Evolutionary conservation across 2,797 vertebrate genomes (phyloP).

Genomic region (Lacerta bilineata): DNA sequence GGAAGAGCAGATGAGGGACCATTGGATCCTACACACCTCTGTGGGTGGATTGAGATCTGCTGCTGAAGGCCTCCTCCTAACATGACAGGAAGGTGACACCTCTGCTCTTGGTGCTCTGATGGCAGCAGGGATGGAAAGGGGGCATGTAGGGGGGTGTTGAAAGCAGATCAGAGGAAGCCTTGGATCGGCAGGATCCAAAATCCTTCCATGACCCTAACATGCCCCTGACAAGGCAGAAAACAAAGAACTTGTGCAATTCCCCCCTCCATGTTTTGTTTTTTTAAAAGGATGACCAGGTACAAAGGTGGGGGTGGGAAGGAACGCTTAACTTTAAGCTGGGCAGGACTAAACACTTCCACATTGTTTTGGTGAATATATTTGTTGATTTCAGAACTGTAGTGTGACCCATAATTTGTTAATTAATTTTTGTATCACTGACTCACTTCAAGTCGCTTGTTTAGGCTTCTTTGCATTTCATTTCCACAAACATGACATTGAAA

Average conservation of each 20-base stretch:
- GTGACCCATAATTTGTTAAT: slow-evolving; percentile 17
- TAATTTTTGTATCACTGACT: slow-evolving; percentile 18
- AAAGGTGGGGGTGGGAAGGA: not conserved
- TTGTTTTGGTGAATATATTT: not conserved
- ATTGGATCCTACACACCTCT: no score
- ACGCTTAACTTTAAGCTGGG: no score
- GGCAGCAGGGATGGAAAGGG: no score
- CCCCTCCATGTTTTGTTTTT: no score
- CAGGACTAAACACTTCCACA: not conserved
- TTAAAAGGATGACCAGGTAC: not conserved
- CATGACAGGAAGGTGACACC: no score
- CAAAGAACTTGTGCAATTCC: not conserved
- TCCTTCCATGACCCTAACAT: not conserved
- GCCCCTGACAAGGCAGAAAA: not conserved
- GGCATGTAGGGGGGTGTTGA: no score
- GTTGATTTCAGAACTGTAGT: slow-evolving; percentile 2
- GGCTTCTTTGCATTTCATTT: slow-evolving; percentile 12
- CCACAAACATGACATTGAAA: slow-evolving; percentile 25
- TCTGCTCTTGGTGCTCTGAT: no score
- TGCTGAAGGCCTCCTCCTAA: no score
- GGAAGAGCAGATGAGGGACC: no score
- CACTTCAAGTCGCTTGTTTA: not conserved
- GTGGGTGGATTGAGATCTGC: no score
- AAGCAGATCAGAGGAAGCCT: no score
- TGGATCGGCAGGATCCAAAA: no score